Evolutionary conservation across 2,113 vertebrate species (phyloP).

Genomic region (Toxotes jaculatrix): DNA sequence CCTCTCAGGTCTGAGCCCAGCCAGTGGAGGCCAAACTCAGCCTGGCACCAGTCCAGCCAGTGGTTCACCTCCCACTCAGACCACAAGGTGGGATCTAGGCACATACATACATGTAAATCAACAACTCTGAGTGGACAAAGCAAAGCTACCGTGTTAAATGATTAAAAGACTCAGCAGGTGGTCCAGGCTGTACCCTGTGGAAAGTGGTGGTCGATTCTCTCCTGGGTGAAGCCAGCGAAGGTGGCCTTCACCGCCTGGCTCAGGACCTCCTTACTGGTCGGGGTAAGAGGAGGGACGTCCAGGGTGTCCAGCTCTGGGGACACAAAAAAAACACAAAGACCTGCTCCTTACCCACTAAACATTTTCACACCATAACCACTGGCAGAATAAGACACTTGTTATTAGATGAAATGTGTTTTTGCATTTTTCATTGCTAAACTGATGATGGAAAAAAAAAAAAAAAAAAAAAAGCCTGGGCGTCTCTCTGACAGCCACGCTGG

Average conservation of each 20-base stretch:
- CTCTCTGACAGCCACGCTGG: too few species aligned
- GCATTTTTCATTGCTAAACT: too few species aligned
- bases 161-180: neutral
- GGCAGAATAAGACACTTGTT: too few species aligned
- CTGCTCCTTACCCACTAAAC: too few species aligned
- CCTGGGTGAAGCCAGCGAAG: conserved; percentile 79
- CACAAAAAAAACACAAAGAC: neutral
- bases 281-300: conserved; percentile 82
- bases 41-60: conserved; percentile 83
- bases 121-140: neutral
- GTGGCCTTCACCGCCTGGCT: conserved; percentile 76
- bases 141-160: neutral
- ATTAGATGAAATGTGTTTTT: too few species aligned
- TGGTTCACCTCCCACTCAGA: conserved; percentile 80
- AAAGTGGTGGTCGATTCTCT: conserved; percentile 69
- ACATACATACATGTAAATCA: neutral
- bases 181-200: conserved; percentile 63
- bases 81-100: conserved; percentile 76
- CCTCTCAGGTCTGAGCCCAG: conserved; percentile 69
- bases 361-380: neutral
- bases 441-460: too few species aligned
- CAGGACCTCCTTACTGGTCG: conserved; percentile 81
- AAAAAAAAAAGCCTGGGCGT: too few species aligned
- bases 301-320: conserved; percentile 72
- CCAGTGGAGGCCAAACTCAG: conserved; percentile 77